A percentile compares a stretch with the other conserved stretches of the same genome.
Evolutionary conservation across 2,888 invertebrate genomes (phyloP).

Genomic region (Hirtodrosophila trivittata): DNA sequence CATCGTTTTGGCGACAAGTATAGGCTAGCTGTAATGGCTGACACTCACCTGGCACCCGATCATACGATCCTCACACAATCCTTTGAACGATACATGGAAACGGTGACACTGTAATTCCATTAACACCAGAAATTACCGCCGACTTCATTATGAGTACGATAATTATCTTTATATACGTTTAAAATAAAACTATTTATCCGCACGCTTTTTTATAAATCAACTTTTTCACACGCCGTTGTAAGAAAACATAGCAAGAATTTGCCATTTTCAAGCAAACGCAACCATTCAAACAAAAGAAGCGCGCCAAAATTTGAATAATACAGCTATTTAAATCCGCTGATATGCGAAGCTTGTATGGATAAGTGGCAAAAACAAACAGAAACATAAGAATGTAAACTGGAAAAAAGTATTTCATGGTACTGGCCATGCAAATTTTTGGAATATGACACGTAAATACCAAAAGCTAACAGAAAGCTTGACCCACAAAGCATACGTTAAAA

Average conservation of each 20-base stretch:
- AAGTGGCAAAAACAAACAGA: neutral
- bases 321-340: slow-evolving; percentile 22
- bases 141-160: neutral
- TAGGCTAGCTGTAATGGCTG: slow-evolving; percentile 82
- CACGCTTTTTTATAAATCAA: neutral
- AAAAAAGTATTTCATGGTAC: slow-evolving; percentile 8
- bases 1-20: slow-evolving; percentile 82
- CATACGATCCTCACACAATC: slow-evolving; percentile 80
- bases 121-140: too few relatives aligned
- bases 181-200: slow-evolving; percentile 20
- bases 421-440: neutral
- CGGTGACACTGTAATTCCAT: slow-evolving; percentile 48
- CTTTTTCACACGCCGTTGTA: too few relatives aligned
- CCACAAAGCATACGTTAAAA: neutral
- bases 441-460: slow-evolving; percentile 10
- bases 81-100: slow-evolving; percentile 82
- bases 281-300: slow-evolving; percentile 5
- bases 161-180: neutral
- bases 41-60: slow-evolving; percentile 82
- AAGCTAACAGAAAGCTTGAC: slow-evolving; percentile 44
- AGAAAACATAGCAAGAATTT: neutral
- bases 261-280: slow-evolving; percentile 14
- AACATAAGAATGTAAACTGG: neutral
- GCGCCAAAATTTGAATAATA: neutral
- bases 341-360: neutral